Percentiles rank a stretch among this genome's conserved stretches.
These are phyloP conservation scores for Delia radicum DNA, from an alignment of 1,140 invertebrate genomes.

Conservation along the genomic window DNA sequence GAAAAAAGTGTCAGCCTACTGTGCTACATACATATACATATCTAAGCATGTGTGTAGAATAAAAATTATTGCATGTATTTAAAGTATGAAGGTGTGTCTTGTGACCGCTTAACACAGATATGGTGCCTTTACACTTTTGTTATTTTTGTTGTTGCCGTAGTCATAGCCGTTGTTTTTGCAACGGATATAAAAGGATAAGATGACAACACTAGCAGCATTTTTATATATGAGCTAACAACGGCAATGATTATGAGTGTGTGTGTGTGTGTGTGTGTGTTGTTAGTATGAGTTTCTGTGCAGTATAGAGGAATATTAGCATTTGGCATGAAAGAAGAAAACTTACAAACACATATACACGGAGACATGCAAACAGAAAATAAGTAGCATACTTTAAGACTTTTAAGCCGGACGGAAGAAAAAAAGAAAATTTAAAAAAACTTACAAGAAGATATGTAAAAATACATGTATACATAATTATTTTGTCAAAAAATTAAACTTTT, in stretches of 20 bases:
- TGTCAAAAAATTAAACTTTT: too few species aligned
- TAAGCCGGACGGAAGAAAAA: too few species aligned
- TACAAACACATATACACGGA: too few species aligned
- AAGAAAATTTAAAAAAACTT: not conserved
- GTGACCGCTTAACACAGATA: slow-evolving; percentile 20
- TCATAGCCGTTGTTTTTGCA: not conserved
- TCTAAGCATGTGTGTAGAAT: not conserved
- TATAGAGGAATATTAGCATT: not conserved
- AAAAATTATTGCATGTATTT: not conserved
- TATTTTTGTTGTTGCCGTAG: not conserved
- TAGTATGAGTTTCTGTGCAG: too few species aligned
- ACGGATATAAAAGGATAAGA: not conserved
- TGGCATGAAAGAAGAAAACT: not conserved
- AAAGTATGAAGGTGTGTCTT: slow-evolving; percentile 13
- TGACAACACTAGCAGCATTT: not conserved
- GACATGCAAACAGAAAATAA: too few species aligned
- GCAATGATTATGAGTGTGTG: not conserved
- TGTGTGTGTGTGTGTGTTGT: not conserved
- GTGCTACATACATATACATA: not conserved
- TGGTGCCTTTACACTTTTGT: not conserved
- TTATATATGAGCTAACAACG: not conserved
- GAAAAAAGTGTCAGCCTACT: too few species aligned
- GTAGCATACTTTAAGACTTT: too few species aligned
- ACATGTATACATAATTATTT: too few species aligned
- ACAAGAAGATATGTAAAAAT: not conserved